Conservation (phyloP, 1,140 invertebrate genomes). For the Neodiprion lecontei region DNA sequence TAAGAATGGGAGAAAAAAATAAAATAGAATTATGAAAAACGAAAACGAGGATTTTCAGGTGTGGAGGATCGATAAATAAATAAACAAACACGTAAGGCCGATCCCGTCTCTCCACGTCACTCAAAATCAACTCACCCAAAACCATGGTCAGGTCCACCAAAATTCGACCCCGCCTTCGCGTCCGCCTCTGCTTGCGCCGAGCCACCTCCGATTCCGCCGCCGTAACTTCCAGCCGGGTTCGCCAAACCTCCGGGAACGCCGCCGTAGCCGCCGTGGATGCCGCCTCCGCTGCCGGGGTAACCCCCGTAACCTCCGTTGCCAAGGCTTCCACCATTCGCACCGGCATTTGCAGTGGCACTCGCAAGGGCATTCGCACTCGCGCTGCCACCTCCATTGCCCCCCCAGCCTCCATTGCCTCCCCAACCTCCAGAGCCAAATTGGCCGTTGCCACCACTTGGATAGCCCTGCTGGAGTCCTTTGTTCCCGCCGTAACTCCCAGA, state of each 20-base stretch:
- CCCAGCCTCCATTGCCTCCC: neutral
- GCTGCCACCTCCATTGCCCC: neutral
- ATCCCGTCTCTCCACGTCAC: neutral
- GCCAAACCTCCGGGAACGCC: neutral
- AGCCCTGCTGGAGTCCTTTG: neutral
- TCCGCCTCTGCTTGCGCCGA: neutral
- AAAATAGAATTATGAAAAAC: conserved; percentile 8
- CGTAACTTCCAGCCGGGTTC: neutral
- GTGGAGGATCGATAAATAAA: neutral
- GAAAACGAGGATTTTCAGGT: neutral
- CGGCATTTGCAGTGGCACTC: too few relatives aligned
- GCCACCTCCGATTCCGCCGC: too few relatives aligned
- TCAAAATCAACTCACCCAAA: conserved; percentile 22
- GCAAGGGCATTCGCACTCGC: neutral
- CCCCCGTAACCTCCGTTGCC: neutral
- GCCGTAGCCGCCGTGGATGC: neutral
- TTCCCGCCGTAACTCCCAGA: neutral
- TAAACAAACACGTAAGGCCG: too few relatives aligned
- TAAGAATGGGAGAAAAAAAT: conserved; percentile 20
- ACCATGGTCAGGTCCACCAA: conserved; percentile 10
- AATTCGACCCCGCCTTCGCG: conserved; percentile 6
- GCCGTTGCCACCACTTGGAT: neutral
- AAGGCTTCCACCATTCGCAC: too few relatives aligned
- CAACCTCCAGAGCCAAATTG: neutral
- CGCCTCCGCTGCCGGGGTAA: neutral